Percentiles rank a stretch among this genome's conserved stretches.
These are phyloP conservation scores for Platalea minor DNA, from an alignment of 2,797 vertebrate species.

Conservation along the genomic window DNA sequence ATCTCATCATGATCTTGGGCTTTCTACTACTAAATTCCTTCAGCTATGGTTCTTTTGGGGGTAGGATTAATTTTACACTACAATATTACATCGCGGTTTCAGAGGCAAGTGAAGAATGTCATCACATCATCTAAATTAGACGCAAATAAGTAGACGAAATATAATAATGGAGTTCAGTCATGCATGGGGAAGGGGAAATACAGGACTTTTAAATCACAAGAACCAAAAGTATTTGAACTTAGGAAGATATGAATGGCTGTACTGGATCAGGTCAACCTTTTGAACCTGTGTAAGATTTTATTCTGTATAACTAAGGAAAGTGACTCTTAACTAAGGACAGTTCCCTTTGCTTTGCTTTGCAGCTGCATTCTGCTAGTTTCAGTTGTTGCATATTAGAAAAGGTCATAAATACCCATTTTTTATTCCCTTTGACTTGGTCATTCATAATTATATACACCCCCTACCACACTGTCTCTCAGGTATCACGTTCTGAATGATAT, in stretches of 20 bases:
- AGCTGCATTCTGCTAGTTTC: not conserved
- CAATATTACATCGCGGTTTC: not conserved
- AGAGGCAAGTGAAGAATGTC: not conserved
- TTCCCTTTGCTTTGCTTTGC: not conserved
- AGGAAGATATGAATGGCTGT: not conserved
- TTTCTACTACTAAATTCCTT: not conserved
- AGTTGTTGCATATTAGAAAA: not conserved
- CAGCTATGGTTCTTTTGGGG: not conserved
- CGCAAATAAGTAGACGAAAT: not conserved
- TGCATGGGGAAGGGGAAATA: not conserved
- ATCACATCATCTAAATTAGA: not conserved
- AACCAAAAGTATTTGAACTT: not conserved
- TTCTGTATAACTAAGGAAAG: not conserved
- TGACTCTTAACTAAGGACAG: not conserved
- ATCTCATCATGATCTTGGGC: not conserved
- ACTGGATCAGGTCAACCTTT: not conserved
- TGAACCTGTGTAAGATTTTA: not conserved
- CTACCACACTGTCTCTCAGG: not conserved
- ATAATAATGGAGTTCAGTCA: not conserved
- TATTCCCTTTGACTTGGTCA: not conserved
- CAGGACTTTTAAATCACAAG: not conserved
- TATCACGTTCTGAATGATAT: accelerated
- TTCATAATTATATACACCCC: not conserved
- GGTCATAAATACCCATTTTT: not conserved
- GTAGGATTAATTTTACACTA: not conserved